A percentile compares a stretch with the other conserved stretches of the same genome.
These are phyloP conservation scores for Sphaeridia pumilis DNA, from an alignment of 2,888 invertebrate species.

Conservation along the genomic window DNA sequence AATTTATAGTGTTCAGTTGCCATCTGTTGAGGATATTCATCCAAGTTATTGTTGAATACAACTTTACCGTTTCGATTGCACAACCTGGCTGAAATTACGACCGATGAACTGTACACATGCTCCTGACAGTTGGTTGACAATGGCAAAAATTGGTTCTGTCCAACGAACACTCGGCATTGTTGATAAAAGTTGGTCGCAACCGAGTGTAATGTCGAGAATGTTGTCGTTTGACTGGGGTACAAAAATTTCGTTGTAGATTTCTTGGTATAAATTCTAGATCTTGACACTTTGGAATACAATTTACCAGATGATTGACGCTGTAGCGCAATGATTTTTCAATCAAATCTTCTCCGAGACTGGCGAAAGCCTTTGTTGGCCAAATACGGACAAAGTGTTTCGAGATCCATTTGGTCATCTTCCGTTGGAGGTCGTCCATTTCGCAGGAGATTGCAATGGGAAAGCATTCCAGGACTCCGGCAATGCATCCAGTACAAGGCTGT, in stretches of 20 bases:
- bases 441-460: slow-evolving; percentile 73
- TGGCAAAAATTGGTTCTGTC: slow-evolving; percentile 65
- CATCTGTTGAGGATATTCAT: too few species aligned
- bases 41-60: too few species aligned
- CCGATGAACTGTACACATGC: slow-evolving; percentile 67
- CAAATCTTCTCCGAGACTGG: slow-evolving; percentile 67
- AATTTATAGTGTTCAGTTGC: too few species aligned
- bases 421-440: slow-evolving; percentile 73
- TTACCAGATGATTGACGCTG: slow-evolving; percentile 62
- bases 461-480: slow-evolving; percentile 74
- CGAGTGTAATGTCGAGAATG: slow-evolving; percentile 68
- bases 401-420: slow-evolving; percentile 72
- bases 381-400: slow-evolving; percentile 73
- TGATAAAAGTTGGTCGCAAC: slow-evolving; percentile 67
- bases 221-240: slow-evolving; percentile 55
- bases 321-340: slow-evolving; percentile 73
- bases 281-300: too few species aligned
- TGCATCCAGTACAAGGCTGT: slow-evolving; percentile 78
- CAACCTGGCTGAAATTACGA: slow-evolving; percentile 61
- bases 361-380: slow-evolving; percentile 85
- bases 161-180: slow-evolving; percentile 68
- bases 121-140: slow-evolving; percentile 68
- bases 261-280: too few species aligned
- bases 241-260: neutral
- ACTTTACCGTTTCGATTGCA: slow-evolving; percentile 49